These are phyloP conservation scores for Leptura quadrifasciata DNA, from an alignment of 2,888 invertebrate species.

Conservation along the genomic window DNA sequence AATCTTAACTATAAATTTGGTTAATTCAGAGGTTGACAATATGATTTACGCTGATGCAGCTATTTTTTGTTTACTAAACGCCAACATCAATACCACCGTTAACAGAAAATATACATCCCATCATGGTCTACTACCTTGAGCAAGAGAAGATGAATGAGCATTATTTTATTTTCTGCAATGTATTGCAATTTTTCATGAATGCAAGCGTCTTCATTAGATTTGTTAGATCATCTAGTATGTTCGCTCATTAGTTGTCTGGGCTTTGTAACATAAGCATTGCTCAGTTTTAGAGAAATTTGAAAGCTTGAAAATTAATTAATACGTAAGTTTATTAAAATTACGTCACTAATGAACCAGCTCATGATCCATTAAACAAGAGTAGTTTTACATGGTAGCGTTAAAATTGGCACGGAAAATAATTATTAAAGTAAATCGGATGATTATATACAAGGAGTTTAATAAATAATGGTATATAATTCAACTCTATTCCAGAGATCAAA, in stretches of 20 bases:
- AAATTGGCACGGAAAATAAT: constrained; percentile 10
- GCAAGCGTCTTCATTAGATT: constrained; percentile 50
- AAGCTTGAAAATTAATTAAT: constrained; percentile 45
- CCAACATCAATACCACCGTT: constrained; percentile 21
- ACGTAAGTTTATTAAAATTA: constrained; percentile 34
- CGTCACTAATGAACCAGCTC: constrained; percentile 36
- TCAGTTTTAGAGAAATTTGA: constrained; percentile 30
- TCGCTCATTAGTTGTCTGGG: constrained; percentile 45
- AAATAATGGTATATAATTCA: no score
- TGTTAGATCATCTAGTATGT: constrained; percentile 44
- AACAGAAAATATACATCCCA: constrained; percentile 24
- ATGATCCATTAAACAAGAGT: constrained; percentile 17
- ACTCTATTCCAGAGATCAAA: no score
- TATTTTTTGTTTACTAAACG: constrained; percentile 37
- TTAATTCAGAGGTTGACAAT: background rate
- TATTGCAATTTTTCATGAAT: constrained; percentile 45
- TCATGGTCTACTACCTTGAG: constrained; percentile 34
- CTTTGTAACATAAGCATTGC: constrained; percentile 43
- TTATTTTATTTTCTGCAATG: constrained; percentile 45
- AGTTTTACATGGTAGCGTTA: constrained; percentile 33
- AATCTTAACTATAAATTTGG: no score
- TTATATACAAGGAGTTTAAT: no score
- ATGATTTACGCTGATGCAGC: background rate
- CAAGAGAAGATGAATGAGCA: constrained; percentile 38
- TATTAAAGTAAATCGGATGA: background rate